Base-by-base conservation (phyloP, 2,113 vertebrate genomes). In the Nannobrachium achirus region DNA sequence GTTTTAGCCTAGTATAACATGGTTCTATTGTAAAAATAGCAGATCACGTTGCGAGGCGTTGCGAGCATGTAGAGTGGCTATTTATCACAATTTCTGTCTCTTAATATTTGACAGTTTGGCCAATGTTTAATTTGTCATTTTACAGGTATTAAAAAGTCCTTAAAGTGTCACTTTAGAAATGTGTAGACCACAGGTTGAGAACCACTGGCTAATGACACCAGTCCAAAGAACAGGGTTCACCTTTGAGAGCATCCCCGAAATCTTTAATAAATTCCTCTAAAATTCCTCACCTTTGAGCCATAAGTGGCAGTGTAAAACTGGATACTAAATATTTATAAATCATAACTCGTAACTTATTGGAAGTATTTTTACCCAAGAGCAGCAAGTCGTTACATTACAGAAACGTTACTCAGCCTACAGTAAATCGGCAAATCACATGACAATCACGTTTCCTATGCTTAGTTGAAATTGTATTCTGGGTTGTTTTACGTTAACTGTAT, bases 181-280 rank as follows among this genome's bases (percentile, higher is more conserved):
- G n/a, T n/a, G n/a, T n/a, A n/a, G n/a, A n/a, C n/a, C n/a, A n/a
- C n/a, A n/a, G n/a, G n/a, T n/a, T n/a, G n/a, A n/a, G n/a, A n/a
- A n/a, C n/a, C n/a, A n/a, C n/a, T n/a, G n/a, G 62, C 64, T 73
- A 44, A 41, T 71, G 51, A 75, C 66, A 73, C 66, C 76, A 79
- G 71, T 81, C 65, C 69, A 67, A 71, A 49, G 59, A 57, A 42
- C 52, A 41, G 40, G 44, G 11, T 49, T n/a, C 55, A 85, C 81
- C 76, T 77, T 71, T 86, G 61, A 79, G 78, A 53, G 20, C 18
- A 53, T 8, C 18, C 18, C 20, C 18, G 9, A 33, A 53, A 53
- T 16, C 4, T 53, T 15, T 19, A 3, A 53, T 9, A 15, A 9
- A 51, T 51, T 18, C n/a, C 7, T 20, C 25, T 2, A 16, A 51